phyloP scores from a whole-genome alignment of 2,113 vertebrate species.

The Sapajus apella region DNA sequence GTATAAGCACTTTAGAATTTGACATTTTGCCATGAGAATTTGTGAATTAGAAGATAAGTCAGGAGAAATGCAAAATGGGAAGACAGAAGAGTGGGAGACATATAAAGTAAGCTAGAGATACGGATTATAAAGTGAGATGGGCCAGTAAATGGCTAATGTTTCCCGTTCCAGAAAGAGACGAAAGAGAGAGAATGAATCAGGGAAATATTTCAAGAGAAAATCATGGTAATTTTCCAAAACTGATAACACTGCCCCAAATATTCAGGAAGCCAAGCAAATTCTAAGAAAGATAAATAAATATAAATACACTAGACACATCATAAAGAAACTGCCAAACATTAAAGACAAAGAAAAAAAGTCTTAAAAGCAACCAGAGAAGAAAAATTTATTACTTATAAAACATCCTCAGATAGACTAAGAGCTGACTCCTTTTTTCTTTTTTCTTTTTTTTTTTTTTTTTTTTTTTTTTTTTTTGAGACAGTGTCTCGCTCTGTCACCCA shows the following conservation, averaged over 20 bases:
- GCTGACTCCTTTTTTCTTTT: too few relatives aligned
- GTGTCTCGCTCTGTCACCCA: too few relatives aligned
- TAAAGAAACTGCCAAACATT: not conserved
- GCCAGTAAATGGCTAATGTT: not conserved
- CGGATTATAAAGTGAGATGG: not conserved
- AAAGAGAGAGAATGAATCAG: not conserved
- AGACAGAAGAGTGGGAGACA: not conserved
- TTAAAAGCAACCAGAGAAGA: not conserved
- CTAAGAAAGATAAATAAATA: not conserved
- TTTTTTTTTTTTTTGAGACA: too few relatives aligned
- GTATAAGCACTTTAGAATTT: not conserved
- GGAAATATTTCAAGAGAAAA: constrained; percentile 2
- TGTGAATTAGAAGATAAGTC: not conserved
- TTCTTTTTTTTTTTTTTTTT: too few relatives aligned
- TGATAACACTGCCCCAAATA: not conserved
- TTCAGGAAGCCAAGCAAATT: not conserved
- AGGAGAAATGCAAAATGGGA: not conserved
- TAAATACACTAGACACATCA: not conserved
- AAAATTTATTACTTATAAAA: not conserved
- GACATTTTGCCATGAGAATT: not conserved
- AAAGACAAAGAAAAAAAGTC: constrained; percentile 21
- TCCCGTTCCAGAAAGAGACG: not conserved
- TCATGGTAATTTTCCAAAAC: not conserved
- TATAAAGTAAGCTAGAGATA: not conserved
- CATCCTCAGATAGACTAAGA: not conserved